Evolutionary conservation across 2,888 invertebrate species (phyloP), one percentile per base, ranked within the genome.

Genomic region (Ariolimax columbianus): DNA sequence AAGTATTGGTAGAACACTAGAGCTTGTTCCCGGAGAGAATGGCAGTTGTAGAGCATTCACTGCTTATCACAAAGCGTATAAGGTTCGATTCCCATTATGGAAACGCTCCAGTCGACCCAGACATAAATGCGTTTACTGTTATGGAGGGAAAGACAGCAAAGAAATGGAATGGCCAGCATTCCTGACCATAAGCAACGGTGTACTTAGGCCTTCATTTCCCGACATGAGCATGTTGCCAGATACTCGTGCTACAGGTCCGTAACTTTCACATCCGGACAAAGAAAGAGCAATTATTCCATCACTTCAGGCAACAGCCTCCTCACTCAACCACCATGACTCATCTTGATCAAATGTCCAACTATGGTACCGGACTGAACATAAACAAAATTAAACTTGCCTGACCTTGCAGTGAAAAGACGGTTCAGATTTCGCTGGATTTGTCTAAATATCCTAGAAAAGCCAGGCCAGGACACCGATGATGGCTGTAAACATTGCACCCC

Each of bases 201-300:
- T n/a, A n/a, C n/a, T n/a, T n/a, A n/a, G n/a, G n/a, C n/a, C n/a
- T n/a, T n/a, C n/a, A n/a, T n/a, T n/a, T n/a, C n/a, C n/a, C n/a
- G n/a, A n/a, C n/a, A 17, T 7, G 26, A 40, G 26, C 72, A 3
- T 75, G 75, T 33, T 33, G 47, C 51, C 33, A 75, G 51, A 51
- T 33, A 19, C 23, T 51, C 6, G 17, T 3, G 36, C 75, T 51
- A 33, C 51, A 19, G 7, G 33, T 43, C 75, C 11, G 47, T 19
- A 30, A 75, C 51, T 75, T 51, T 75, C 51, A 51, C 51, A 51
- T 75, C 75, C 75, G 75, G 75, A 33, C 75, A 75, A 33, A 51
- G 75, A 75, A 19, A 51, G 26, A 55, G 3, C 26, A 36, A 55
- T 33, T 36, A 33, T 51, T 75, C 75, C 33, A 51, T 75, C 75